phyloP scores from a whole-genome alignment of 1,140 invertebrate species.

The Drosophila bocqueti region DNA sequence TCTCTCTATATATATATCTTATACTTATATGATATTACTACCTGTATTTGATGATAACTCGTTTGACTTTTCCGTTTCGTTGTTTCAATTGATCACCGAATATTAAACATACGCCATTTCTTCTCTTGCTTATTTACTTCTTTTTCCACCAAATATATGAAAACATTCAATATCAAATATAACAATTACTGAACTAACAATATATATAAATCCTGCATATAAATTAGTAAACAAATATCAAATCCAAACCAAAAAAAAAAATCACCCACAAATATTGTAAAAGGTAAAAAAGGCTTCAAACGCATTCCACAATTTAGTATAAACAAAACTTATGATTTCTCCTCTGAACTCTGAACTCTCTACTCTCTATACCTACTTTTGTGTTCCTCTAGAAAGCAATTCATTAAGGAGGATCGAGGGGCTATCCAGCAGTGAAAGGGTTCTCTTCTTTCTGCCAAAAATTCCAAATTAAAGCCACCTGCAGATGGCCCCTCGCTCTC shows the following conservation, averaged over 20 bases:
- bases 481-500: constrained; percentile 17
- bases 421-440: constrained; percentile 14
- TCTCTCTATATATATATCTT: constrained; percentile 23
- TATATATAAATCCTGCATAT: constrained; percentile 54
- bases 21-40: constrained; percentile 40
- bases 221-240: constrained; percentile 59
- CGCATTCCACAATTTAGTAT: constrained; percentile 76
- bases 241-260: constrained; percentile 45
- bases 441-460: background rate
- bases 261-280: constrained; percentile 81
- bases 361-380: constrained; percentile 6
- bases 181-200: constrained; percentile 44
- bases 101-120: constrained; percentile 84
- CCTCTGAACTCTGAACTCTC: constrained; percentile 16
- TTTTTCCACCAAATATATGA: constrained; percentile 71
- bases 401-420: constrained; percentile 4
- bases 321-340: constrained; percentile 34
- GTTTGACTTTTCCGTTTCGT: constrained; percentile 74
- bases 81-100: constrained; percentile 80
- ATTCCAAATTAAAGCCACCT: background rate
- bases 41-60: constrained; percentile 73
- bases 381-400: constrained; percentile 47
- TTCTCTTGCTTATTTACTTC: constrained; percentile 85
- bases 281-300: constrained; percentile 81
- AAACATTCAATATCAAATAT: constrained; percentile 63